Evolutionary conservation across 2,797 vertebrate genomes (phyloP), one percentile per base, ranked within the genome.

Genomic region (Megalops cyprinoides): DNA sequence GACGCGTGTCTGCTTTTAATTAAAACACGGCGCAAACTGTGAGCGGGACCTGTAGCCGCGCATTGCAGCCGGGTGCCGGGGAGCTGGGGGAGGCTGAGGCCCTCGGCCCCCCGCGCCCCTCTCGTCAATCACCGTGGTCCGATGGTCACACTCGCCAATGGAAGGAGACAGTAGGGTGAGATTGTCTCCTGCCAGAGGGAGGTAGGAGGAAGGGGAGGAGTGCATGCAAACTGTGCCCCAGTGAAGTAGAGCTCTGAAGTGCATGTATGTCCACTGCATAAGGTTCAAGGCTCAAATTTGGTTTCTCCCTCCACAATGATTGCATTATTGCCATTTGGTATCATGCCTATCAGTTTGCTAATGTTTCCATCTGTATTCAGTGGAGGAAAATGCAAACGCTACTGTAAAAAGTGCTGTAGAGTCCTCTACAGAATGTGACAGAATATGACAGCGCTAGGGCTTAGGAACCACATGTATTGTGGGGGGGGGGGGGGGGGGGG

Each of bases 1-100:
- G 81, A 88, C 49, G 81, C 86, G 85, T 84, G 81, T 86, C 85
- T 81, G 82, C 82, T 88, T 93, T 92, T 93, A 94, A 95, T 94
- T 93, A 94, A 91, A 90, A 90, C 82, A 82, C 85, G 83, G 85
- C 85, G 76, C 56, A 25, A 58, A 65, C 79, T 75, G 80, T 44
- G 44, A 67, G 44, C 34, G 42, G 65, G 34, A 31, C 84, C 87
- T 85, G 83, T 84, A 85, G 84, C 77, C 88, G 74, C 79, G 83
- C 81, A 78, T 67, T 48, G 18, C 58, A 3, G 60, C 58, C 20
- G 42, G 28, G 58, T 51, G 74, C 53, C n/a, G 58, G 49, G 37
- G 46, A 42, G 31, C n/a, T 55, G 74, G 23, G n/a, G 34, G 46
- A 56, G 44, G 34, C 15, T 28, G 74, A 53, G 3, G 25, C 58